phyloP scores from a whole-genome alignment of 2,113 vertebrate genomes.

The Lepisosteus osseus region DNA sequence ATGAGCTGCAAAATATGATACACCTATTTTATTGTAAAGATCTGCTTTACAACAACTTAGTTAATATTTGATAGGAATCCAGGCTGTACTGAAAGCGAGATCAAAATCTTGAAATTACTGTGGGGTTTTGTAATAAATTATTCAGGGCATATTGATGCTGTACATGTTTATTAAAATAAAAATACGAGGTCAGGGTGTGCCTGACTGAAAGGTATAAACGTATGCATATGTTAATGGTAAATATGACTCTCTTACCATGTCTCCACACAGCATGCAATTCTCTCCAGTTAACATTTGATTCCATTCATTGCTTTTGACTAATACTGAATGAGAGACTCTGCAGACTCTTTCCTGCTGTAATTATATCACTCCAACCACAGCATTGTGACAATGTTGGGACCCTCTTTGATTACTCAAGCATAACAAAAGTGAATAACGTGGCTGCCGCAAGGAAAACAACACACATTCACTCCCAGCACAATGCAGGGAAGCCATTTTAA shows the following conservation, averaged over 20 bases:
- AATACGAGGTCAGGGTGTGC: slow-evolving; percentile 7
- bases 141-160: slow-evolving; percentile 17
- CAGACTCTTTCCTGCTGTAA: slow-evolving; percentile 48
- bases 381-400: slow-evolving; percentile 69
- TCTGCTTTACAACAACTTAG: slow-evolving; percentile 13
- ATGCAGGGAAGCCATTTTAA: slow-evolving; percentile 79
- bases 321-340: slow-evolving; percentile 8
- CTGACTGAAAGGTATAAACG: background rate
- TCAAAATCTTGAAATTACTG: background rate
- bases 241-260: background rate
- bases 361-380: slow-evolving; percentile 72
- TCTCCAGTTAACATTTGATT: background rate
- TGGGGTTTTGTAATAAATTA: slow-evolving; percentile 12
- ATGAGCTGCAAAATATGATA: background rate
- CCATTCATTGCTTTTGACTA: background rate
- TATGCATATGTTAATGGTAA: background rate
- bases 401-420: slow-evolving; percentile 79
- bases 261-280: background rate
- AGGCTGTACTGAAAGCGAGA: slow-evolving; percentile 13
- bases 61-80: slow-evolving; percentile 19
- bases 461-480: slow-evolving; percentile 75
- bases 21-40: slow-evolving; percentile 12
- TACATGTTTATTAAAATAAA: background rate
- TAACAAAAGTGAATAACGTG: slow-evolving; percentile 78
- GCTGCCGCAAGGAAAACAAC: slow-evolving; percentile 74